phyloP scores from a whole-genome alignment of 2,113 vertebrate genomes.

The Eurystomus gularis region DNA sequence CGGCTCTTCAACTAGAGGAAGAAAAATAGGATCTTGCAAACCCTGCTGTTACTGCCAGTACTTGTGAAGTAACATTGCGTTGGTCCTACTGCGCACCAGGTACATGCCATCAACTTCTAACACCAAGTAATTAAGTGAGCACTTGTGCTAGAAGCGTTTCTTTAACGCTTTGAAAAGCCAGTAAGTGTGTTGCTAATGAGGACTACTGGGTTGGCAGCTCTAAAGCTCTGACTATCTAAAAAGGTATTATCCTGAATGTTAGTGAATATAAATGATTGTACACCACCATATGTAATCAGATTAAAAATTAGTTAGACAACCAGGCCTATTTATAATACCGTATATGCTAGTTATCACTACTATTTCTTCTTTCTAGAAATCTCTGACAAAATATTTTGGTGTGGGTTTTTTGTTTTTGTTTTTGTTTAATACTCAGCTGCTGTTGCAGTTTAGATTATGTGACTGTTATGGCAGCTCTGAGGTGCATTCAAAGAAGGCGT shows the following conservation, averaged over 20 bases:
- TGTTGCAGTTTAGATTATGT: background rate
- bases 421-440: background rate
- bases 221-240: background rate
- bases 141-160: background rate
- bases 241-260: background rate
- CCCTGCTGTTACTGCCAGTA: background rate
- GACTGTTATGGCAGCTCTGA: background rate
- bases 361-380: background rate
- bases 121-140: background rate
- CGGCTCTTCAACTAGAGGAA: slow-evolving; percentile 78
- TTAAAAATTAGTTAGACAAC: background rate
- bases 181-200: background rate
- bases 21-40: background rate
- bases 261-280: background rate
- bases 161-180: background rate
- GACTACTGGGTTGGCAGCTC: background rate
- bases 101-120: background rate
- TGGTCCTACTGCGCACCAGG: background rate
- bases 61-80: background rate
- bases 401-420: too few relatives aligned
- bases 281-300: background rate
- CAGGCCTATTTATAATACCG: background rate
- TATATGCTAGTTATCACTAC: background rate
- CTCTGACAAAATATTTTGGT: background rate
- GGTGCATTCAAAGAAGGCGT: background rate